A percentile compares a stretch with the other conserved stretches of the same genome.
Evolutionary conservation across 2,888 invertebrate species (phyloP).

Genomic region (Coelogynopora nodosa): DNA sequence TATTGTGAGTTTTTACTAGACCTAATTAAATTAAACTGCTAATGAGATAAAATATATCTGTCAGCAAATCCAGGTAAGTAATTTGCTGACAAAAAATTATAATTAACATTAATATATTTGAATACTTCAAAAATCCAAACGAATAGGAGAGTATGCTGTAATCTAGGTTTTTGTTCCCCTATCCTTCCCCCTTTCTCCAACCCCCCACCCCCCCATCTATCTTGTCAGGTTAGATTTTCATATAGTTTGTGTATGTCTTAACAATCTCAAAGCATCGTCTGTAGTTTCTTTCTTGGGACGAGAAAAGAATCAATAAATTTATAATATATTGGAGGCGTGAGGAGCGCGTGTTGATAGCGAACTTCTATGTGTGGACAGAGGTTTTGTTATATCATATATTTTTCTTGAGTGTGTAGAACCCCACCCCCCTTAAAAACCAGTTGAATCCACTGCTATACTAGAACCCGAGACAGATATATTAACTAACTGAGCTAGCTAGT

Average conservation of each 20-base stretch:
- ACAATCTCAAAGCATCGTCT: neutral
- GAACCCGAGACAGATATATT: too few relatives aligned
- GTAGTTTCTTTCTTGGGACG: neutral
- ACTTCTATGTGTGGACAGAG: neutral
- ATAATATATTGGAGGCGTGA: neutral
- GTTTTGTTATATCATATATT: neutral
- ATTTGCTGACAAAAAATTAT: neutral
- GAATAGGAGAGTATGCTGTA: neutral
- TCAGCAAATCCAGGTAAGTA: neutral
- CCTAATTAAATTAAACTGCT: too few relatives aligned
- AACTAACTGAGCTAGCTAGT: too few relatives aligned
- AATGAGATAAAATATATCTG: too few relatives aligned
- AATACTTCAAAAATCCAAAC: too few relatives aligned
- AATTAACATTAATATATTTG: neutral
- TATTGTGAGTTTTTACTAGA: too few relatives aligned
- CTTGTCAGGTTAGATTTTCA: too few relatives aligned
- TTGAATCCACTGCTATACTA: too few relatives aligned
- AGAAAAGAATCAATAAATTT: neutral
- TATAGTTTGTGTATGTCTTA: neutral
- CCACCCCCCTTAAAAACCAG: too few relatives aligned
- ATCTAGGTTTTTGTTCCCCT: neutral
- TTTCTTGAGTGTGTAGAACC: too few relatives aligned
- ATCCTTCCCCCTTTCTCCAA: neutral
- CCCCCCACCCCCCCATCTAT: too few relatives aligned
- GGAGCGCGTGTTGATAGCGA: neutral